phyloP scores from a whole-genome alignment of 30 jellyfish, hydroid and myxozoan species.

The Cassiopea xamachana region DNA sequence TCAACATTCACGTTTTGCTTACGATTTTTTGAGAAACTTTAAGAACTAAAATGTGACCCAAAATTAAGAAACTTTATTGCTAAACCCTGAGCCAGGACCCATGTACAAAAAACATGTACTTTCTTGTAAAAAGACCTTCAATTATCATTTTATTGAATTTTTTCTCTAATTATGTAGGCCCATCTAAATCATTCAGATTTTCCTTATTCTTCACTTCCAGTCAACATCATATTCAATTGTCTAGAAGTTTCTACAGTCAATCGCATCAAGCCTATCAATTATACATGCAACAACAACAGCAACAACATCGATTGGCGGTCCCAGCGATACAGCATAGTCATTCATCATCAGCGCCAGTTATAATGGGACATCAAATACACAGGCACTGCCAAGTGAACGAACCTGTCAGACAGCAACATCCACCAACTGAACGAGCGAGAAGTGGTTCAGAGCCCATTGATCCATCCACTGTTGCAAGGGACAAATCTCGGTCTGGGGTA shows the following conservation, averaged over 20 bases:
- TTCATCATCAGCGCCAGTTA: constrained; percentile 52
- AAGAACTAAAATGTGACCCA: too few relatives aligned
- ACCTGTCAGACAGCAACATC: background rate
- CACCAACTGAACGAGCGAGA: constrained; percentile 27
- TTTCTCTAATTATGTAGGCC: too few relatives aligned
- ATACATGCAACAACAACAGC: constrained; percentile 17
- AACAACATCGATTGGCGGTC: constrained; percentile 12
- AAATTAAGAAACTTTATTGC: too few relatives aligned
- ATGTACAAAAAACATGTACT: too few relatives aligned
- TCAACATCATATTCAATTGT: constrained; percentile 24
- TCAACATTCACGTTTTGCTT: too few relatives aligned
- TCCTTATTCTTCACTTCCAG: background rate
- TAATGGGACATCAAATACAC: constrained; percentile 1
- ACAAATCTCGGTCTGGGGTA: constrained; percentile 36
- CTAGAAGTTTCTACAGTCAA: constrained; percentile 21
- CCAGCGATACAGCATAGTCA: constrained; percentile 36
- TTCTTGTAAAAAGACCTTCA: too few relatives aligned
- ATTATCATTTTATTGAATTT: too few relatives aligned
- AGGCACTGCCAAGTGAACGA: constrained; percentile 22
- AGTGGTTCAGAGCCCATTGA: constrained; percentile 65
- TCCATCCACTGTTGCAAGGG: constrained; percentile 43
- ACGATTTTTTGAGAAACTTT: too few relatives aligned
- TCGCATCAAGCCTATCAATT: background rate
- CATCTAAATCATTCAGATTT: background rate
- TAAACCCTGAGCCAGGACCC: too few relatives aligned